phyloP scores from a whole-genome alignment of 2,888 invertebrate genomes.

The Amitus sp. region DNA sequence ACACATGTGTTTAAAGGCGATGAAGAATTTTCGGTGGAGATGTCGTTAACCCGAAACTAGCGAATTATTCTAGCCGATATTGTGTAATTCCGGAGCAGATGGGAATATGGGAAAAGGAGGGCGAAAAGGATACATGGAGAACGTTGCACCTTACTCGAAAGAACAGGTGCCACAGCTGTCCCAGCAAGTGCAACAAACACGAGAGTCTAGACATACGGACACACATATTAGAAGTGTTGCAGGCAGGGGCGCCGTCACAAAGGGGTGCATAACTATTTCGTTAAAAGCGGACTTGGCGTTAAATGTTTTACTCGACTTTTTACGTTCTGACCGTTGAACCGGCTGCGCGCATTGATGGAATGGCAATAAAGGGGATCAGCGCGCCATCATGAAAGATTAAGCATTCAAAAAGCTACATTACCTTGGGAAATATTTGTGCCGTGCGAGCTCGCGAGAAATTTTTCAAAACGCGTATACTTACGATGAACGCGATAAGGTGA shows the following conservation, averaged over 20 bases:
- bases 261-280: slow-evolving; percentile 61
- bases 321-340: slow-evolving; percentile 55
- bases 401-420: slow-evolving; percentile 5
- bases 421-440: too few relatives aligned
- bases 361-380: slow-evolving; percentile 20
- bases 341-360: slow-evolving; percentile 26
- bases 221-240: slow-evolving; percentile 50
- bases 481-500: too few relatives aligned
- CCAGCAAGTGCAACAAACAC: slow-evolving; percentile 55
- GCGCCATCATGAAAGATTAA: slow-evolving; percentile 15
- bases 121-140: slow-evolving; percentile 37
- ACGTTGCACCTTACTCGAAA: slow-evolving; percentile 58
- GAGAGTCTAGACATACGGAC: slow-evolving; percentile 47
- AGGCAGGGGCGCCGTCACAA: slow-evolving; percentile 36
- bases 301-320: slow-evolving; percentile 40
- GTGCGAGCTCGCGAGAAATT: too few relatives aligned
- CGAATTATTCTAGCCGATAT: slow-evolving; percentile 45
- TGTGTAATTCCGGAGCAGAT: slow-evolving; percentile 43
- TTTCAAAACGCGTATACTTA: too few relatives aligned
- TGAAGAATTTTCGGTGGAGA: slow-evolving; percentile 20
- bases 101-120: slow-evolving; percentile 23
- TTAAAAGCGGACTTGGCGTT: slow-evolving; percentile 33
- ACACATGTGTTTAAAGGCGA: slow-evolving; percentile 26
- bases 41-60: slow-evolving; percentile 38
- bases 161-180: slow-evolving; percentile 62